Base-by-base conservation (phyloP, 2,888 invertebrate species). In the Omphaloscelis lunosa region DNA sequence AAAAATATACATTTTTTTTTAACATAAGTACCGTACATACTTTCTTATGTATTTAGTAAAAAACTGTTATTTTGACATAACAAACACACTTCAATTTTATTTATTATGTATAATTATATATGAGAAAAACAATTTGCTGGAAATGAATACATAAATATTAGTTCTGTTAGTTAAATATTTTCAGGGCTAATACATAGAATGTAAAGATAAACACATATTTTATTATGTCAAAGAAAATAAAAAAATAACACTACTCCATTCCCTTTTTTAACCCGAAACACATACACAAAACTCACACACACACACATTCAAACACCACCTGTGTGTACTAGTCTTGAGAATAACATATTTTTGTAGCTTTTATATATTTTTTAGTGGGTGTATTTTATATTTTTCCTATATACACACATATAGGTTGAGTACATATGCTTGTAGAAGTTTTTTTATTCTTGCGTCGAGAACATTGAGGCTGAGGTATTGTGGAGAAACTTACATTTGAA, bases 311-410 rank as follows among this genome's bases (percentile, higher is more conserved):
- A 82, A 58, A 85, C 61, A 85, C 74, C 91, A 95, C 95, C 95
- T 95, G 96, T 95, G 95, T 95, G 95, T 89, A 88, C 92, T 87
- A 92, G 94, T 95, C 95, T 94, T 93, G 93, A 95, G 96, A 96
- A 96, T 96, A 95, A 95, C 95, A 96, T 96, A 96, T 96, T 97
- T 96, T 96, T 96, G 96, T 96, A 96, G 95, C 95, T 95, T 93
- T 94, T 95, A 95, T 96, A 95, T 95, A 95, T 96, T 95, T 96
- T 95, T 96, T 96, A 93, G 91, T 91, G 83, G 85, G 84, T 88
- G 93, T 95, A 96, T 96, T 96, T 96, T 96, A 96, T 96, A 96
- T 96, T 96, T 96, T 95, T 94, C 94, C 92, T 95, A 94, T 95
- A 91, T 90, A 89, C 86, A 90, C 89, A 88, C 84, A 82, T 59